phyloP scores from a whole-genome alignment of 2,888 invertebrate genomes.

The Agriotes lineatus region DNA sequence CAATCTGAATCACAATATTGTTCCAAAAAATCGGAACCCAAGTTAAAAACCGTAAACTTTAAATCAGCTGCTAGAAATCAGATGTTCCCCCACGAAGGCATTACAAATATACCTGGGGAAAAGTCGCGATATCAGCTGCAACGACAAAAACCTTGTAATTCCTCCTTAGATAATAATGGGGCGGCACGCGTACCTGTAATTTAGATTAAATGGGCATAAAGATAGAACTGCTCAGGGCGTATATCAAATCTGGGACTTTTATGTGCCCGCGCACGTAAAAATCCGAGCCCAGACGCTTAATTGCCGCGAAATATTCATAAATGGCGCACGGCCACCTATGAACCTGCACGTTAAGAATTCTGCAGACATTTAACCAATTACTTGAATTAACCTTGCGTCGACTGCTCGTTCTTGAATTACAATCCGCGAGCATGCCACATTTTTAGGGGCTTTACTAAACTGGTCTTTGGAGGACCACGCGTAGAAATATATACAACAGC shows the following conservation, averaged over 20 bases:
- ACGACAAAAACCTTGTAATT: constrained; percentile 4
- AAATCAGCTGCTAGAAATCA: too few relatives aligned
- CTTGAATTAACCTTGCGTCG: too few relatives aligned
- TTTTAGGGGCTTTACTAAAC: too few relatives aligned
- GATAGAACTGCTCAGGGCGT: not conserved
- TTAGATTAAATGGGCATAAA: constrained; percentile 5
- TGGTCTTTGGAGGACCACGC: too few relatives aligned
- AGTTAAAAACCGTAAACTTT: too few relatives aligned
- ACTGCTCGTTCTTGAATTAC: too few relatives aligned
- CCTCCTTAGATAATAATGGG: constrained; percentile 3
- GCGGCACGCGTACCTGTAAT: constrained; percentile 3
- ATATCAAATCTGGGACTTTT: constrained; percentile 5
- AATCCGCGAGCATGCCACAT: too few relatives aligned
- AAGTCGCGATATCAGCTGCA: not conserved
- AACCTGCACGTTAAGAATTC: not conserved
- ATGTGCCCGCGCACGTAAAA: constrained; percentile 3
- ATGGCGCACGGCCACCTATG: not conserved
- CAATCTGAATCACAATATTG: too few relatives aligned
- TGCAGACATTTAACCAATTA: not conserved
- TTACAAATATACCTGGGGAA: not conserved
- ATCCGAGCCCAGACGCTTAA: constrained; percentile 1
- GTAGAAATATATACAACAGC: too few relatives aligned
- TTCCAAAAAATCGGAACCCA: too few relatives aligned
- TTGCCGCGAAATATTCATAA: constrained; percentile 1
- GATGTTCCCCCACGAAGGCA: too few relatives aligned